Base-by-base conservation (phyloP, 2,888 invertebrate genomes). In the Plemyria rubiginata region DNA sequence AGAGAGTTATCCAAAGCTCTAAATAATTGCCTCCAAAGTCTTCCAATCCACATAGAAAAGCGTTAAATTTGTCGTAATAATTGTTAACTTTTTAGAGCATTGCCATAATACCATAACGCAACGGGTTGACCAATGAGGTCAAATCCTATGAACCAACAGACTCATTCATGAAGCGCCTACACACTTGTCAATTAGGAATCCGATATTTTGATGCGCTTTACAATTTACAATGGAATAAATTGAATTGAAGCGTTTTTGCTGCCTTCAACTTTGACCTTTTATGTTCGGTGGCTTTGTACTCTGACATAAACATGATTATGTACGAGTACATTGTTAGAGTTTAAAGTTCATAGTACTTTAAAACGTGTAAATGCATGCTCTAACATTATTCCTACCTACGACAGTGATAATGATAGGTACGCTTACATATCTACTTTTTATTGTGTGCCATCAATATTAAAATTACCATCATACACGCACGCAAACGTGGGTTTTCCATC, bases 41-140 rank as follows among this genome's bases (percentile, higher is more conserved):
- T 22, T 45, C 22, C 15, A 48, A 9, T 22, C n/a, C 40, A 40
- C 32, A 4, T 32, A 32, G 6, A 8, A n/a, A 32, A 8, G 4
- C 22, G 22, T 22, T 46, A 46, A 46, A 46, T 43, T 54, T 43
- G 53, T 28, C 53, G 53, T 48, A 59, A 59, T 59, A 29, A 40
- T 15, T 43, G 38, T 60, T 60, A 54, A 60, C 49, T 54, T 60
- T 54, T 36, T 41, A 52, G 52, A 9, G 32, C 22, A 51, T 60
- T 41, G 48, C 54, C 48, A 56, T 48, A 62, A 55, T 58, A 63
- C 51, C 58, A 62, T 45, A 55, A 9, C 52, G 50, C 62, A 57
- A 67, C 67, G 60, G 55, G 62, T 57, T 62, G 58, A 56, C 60
- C 58, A 60, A 64, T 64, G 65, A 62, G 67, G 63, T 66, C 62